These are phyloP conservation scores for Oceanodroma leucorhoa DNA, from an alignment of 2,797 vertebrate genomes.

Conservation along the genomic window DNA sequence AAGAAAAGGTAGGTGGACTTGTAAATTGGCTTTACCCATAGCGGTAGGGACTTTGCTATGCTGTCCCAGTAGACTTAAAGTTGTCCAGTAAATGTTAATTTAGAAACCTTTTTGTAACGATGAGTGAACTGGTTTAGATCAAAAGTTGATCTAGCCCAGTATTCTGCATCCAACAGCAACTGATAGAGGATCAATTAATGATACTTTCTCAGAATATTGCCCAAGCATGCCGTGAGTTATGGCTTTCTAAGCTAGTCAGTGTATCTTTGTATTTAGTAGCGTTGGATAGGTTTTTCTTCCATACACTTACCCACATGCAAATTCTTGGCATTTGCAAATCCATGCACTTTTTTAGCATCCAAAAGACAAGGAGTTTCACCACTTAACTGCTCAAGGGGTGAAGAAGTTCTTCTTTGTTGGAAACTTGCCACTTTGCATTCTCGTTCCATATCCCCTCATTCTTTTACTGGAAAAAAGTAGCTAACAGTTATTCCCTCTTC, in stretches of 20 bases:
- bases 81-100: not conserved
- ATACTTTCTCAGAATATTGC: not conserved
- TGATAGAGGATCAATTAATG: not conserved
- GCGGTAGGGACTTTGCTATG: not conserved
- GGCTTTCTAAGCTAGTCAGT: not conserved
- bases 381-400: not conserved
- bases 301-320: not conserved
- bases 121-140: not conserved
- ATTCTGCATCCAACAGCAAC: not conserved
- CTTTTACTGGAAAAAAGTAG: not conserved
- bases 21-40: not conserved
- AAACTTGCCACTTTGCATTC: not conserved
- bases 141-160: not conserved
- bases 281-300: not conserved
- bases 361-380: not conserved
- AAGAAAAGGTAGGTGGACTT: not conserved
- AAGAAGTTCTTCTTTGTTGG: not conserved
- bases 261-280: not conserved
- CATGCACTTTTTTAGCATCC: not conserved
- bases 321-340: not conserved
- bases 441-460: not conserved
- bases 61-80: not conserved
- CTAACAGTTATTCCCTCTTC: not conserved
- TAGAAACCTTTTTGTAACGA: not conserved
- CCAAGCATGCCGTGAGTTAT: not conserved